Evolutionary conservation across 1,140 invertebrate species (phyloP).

Genomic region (Panagrolaimus sp.): DNA sequence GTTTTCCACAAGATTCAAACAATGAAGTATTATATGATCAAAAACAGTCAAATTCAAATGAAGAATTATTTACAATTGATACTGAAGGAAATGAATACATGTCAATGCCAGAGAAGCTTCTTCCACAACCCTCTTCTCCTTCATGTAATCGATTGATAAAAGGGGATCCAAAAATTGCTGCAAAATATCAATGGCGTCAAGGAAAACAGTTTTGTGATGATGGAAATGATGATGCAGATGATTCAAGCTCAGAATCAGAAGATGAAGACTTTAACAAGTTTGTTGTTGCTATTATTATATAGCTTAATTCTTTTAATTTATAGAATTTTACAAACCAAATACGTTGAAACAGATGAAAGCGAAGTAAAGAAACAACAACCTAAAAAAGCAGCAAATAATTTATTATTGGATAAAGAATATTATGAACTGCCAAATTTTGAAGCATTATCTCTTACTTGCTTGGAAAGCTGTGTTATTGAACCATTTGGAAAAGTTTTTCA

Average conservation of each 20-base stretch:
- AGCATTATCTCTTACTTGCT: background rate
- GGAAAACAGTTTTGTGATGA: background rate
- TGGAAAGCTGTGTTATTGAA: background rate
- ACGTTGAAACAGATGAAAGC: background rate
- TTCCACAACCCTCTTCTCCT: background rate
- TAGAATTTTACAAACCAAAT: background rate
- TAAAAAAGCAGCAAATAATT: background rate
- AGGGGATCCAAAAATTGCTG: background rate
- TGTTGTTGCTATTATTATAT: too few relatives aligned
- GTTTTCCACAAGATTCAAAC: too few relatives aligned
- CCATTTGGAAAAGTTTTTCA: constrained; percentile 1
- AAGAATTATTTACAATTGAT: background rate
- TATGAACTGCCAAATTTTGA: constrained; percentile 8
- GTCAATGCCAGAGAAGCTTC: background rate
- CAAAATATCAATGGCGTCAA: constrained; percentile 11
- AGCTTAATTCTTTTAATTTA: background rate
- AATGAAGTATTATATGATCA: too few relatives aligned
- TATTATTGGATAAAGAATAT: background rate
- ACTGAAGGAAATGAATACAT: constrained; percentile 1
- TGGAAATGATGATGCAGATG: background rate
- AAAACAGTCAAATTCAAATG: background rate
- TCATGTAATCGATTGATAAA: background rate
- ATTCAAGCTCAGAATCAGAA: background rate
- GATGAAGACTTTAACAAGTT: background rate
- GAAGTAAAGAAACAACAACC: background rate